Evolutionary conservation across 2,888 invertebrate species (phyloP), one percentile per base, ranked within the genome.

Genomic region (Mesorhabditis spiculigera): DNA sequence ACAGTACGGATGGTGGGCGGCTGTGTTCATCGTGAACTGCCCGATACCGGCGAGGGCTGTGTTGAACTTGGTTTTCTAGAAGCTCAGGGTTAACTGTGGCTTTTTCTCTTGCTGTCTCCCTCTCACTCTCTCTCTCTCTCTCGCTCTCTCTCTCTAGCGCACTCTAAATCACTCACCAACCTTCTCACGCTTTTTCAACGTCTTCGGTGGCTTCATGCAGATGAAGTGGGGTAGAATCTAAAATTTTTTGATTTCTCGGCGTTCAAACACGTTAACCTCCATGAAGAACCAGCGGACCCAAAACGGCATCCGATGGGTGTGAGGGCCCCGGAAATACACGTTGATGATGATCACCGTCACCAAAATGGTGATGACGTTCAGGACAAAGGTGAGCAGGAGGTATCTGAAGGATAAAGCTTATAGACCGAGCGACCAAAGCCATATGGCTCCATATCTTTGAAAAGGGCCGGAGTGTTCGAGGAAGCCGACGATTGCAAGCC

Each of bases 341-440:
- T 99, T 99, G 87, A 97, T 96, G 87, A 97, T 96, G 86, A 81
- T 76, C 95, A 92, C 81, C 95, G 96, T 61, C 95, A 97, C 94
- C 83, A 98, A 90, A 88, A 99, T 98, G 89, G 96, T 95, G 86
- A 98, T 94, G 75, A 97, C 96, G 89, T 98, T 98, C 94, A 98
- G 95, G 83, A 98, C 95, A 89, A 99, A 98, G 69, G 97, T 98
- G 89, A 99, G 96, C 68, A 99, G 90, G 80, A 99, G 91, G 89
- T 98, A 98, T 90, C 76, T 76, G 71, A 61, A 74, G 68, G n/a
- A 50, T 10, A 13, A 28, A 28, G 28, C 28, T 28, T 28, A 28
- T 28, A 28, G 28, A 28, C 28, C 28, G 28, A 28, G 1, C 3
- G 28, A 28, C 28, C 28, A 28, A 28, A 28, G 28, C 28, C 28